A percentile compares a stretch with the other conserved stretches of the same genome.
Evolutionary conservation across 2,797 vertebrate genomes (phyloP).

Genomic region (Xenops minutus): DNA sequence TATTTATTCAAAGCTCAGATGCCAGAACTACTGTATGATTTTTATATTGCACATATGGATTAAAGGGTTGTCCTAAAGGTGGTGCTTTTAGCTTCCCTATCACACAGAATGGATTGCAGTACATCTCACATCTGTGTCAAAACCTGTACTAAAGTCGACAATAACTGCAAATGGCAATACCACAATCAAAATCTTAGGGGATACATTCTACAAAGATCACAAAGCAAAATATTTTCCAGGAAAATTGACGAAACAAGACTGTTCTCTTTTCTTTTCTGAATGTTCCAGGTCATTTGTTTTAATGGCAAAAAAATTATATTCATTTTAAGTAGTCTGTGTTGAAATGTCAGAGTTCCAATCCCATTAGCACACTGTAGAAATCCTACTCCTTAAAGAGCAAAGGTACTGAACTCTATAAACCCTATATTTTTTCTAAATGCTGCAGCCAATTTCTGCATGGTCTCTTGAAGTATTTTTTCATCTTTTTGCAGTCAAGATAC

Average conservation of each 20-base stretch:
- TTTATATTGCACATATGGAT: background rate
- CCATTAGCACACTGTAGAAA: background rate
- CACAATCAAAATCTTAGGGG: background rate
- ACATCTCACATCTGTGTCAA: background rate
- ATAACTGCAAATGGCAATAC: background rate
- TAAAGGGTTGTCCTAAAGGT: background rate
- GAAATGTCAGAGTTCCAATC: slow-evolving; percentile 35
- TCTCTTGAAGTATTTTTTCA: background rate
- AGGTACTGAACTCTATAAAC: slow-evolving; percentile 1
- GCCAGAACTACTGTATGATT: background rate
- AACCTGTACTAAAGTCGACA: background rate
- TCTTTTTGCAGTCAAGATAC: background rate
- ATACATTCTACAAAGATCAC: background rate
- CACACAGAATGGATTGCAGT: background rate
- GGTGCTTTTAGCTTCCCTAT: background rate
- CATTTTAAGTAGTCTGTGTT: background rate
- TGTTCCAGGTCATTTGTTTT: slow-evolving; percentile 41
- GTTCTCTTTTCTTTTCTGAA: background rate
- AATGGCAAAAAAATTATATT: slow-evolving; percentile 6
- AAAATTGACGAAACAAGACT: background rate
- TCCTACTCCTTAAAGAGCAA: slow-evolving; percentile 20
- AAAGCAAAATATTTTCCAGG: slow-evolving; percentile 40
- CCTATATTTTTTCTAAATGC: background rate
- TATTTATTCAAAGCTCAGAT: background rate
- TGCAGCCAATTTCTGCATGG: background rate